phyloP scores from a whole-genome alignment of 2,797 vertebrate genomes.

The Caiman crocodilus region DNA sequence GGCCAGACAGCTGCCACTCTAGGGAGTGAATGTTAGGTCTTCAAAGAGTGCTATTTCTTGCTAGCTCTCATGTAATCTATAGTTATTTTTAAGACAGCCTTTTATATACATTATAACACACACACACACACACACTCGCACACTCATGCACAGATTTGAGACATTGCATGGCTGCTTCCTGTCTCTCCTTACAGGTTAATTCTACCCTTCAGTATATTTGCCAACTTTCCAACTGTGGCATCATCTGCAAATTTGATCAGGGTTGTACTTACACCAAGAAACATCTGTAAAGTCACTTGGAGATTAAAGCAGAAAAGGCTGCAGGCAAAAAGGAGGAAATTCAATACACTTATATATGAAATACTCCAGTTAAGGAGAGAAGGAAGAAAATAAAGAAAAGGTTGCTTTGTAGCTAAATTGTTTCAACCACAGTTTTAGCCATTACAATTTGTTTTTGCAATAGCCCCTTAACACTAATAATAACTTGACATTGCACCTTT shows the following conservation, averaged over 20 bases:
- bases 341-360: not conserved
- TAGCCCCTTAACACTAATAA: not conserved
- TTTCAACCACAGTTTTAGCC: not conserved
- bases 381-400: rapidly evolving
- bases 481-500: not conserved
- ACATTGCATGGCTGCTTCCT: too few species aligned
- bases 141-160: too few species aligned
- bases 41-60: too few species aligned
- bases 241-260: not conserved
- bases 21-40: too few species aligned
- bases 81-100: too few species aligned
- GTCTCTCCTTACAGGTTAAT: not conserved
- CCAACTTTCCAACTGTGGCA: not conserved
- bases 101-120: too few species aligned
- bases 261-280: not conserved
- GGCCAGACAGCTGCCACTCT: too few species aligned
- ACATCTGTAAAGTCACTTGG: not conserved
- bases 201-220: not conserved
- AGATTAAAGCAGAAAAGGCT: not conserved
- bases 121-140: too few species aligned
- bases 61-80: too few species aligned
- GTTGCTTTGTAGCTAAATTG: not conserved
- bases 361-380: not conserved
- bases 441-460: not conserved
- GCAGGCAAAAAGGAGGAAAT: not conserved